phyloP scores from a whole-genome alignment of 2,113 vertebrate species.

The Erythrocebus patas region DNA sequence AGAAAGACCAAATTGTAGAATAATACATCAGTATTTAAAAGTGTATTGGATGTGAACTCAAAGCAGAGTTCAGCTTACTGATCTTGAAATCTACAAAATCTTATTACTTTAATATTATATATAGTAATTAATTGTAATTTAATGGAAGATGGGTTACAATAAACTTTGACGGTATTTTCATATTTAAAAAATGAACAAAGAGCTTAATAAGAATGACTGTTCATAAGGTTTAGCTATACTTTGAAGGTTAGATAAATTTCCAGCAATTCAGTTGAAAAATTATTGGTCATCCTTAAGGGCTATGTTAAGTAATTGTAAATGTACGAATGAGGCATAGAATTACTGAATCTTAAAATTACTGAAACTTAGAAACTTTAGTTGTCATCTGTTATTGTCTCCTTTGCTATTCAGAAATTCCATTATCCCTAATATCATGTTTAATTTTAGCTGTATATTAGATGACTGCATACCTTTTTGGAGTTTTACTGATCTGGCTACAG shows the following conservation, averaged over 20 bases:
- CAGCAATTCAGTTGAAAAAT: background rate
- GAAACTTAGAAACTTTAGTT: background rate
- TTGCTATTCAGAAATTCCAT: background rate
- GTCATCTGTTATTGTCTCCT: background rate
- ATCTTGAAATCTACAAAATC: background rate
- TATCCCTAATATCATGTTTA: background rate
- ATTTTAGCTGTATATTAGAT: background rate
- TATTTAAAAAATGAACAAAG: background rate
- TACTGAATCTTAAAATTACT: background rate
- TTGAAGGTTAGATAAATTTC: conserved; percentile 20
- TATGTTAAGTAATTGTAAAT: background rate
- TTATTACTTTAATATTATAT: background rate
- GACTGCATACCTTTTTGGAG: background rate
- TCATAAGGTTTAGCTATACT: background rate
- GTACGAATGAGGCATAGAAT: background rate
- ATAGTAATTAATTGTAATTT: background rate
- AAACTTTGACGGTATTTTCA: conserved; percentile 28
- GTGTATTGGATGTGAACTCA: conserved; percentile 14
- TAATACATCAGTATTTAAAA: background rate
- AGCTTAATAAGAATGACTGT: background rate
- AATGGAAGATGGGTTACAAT: background rate
- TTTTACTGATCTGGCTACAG: background rate
- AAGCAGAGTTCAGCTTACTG: background rate
- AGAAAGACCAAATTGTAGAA: background rate
- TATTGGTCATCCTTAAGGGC: background rate